Conservation (phyloP, 2,113 vertebrate genomes). For the Pseudolaguvia tuberculata region DNA sequence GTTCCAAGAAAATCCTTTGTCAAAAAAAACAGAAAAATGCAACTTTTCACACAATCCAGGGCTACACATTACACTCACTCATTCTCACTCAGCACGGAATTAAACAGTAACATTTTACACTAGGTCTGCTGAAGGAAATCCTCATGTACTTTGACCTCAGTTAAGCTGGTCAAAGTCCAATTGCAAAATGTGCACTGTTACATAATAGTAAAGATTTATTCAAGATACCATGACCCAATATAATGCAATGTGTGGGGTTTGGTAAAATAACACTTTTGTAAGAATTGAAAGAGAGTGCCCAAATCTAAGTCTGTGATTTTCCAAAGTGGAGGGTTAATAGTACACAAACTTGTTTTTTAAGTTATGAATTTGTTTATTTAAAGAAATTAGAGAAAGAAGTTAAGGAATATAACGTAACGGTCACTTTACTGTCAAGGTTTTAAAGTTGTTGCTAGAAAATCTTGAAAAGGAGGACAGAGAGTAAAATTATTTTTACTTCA, state of each 20-base stretch:
- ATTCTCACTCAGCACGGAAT: neutral
- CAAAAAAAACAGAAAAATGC: neutral
- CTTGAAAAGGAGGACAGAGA: constrained; percentile 10
- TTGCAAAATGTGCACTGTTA: constrained; percentile 17
- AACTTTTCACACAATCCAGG: neutral
- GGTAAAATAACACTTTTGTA: neutral
- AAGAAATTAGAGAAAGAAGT: neutral
- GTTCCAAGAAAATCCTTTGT: neutral
- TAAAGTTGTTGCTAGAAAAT: constrained; percentile 38
- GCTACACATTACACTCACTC: neutral
- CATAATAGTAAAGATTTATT: constrained; percentile 24
- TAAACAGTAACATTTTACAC: constrained; percentile 21
- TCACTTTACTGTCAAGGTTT: constrained; percentile 32
- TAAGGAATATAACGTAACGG: neutral
- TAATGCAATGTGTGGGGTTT: neutral
- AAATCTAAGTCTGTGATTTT: neutral
- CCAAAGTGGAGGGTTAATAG: too few species aligned
- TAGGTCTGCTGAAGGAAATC: constrained; percentile 34
- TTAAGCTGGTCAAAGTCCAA: constrained; percentile 28
- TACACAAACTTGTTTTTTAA: too few species aligned
- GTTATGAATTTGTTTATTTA: too few species aligned
- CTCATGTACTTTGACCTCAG: constrained; percentile 38
- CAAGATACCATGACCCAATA: neutral
- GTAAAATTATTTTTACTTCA: neutral
- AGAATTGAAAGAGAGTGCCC: neutral